Evolutionary conservation across 2,113 vertebrate genomes (phyloP).

Genomic region (Astatotilapia flaviijosephi): DNA sequence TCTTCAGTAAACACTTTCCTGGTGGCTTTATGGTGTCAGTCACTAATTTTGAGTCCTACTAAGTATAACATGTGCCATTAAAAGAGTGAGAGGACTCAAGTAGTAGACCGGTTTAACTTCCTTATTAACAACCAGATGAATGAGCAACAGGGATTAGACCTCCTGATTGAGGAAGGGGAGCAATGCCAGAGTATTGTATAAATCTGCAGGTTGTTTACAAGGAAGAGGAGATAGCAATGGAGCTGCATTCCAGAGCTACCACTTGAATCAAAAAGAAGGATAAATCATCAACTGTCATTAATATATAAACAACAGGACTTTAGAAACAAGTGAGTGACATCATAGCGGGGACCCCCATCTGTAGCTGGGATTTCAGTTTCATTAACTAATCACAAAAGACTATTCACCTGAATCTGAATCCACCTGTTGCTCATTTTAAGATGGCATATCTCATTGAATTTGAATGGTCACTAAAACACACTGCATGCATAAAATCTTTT

Average conservation of each 20-base stretch:
- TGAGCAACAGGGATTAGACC: not conserved
- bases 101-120: not conserved
- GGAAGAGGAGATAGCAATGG: not conserved
- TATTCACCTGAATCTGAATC: not conserved
- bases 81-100: not conserved
- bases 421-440: not conserved
- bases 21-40: not conserved
- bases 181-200: not conserved
- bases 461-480: not conserved
- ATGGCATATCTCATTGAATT: not conserved
- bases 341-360: not conserved
- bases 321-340: not conserved
- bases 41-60: not conserved
- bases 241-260: not conserved
- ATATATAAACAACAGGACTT: not conserved
- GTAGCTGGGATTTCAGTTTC: not conserved
- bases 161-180: not conserved
- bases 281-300: not conserved
- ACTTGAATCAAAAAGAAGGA: not conserved
- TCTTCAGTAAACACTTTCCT: not conserved
- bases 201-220: not conserved
- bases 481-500: not conserved
- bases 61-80: not conserved
- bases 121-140: not conserved
- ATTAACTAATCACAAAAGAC: not conserved